Evolutionary conservation across 2,797 vertebrate genomes (phyloP).

Genomic region (Chloroceryle amazona): DNA sequence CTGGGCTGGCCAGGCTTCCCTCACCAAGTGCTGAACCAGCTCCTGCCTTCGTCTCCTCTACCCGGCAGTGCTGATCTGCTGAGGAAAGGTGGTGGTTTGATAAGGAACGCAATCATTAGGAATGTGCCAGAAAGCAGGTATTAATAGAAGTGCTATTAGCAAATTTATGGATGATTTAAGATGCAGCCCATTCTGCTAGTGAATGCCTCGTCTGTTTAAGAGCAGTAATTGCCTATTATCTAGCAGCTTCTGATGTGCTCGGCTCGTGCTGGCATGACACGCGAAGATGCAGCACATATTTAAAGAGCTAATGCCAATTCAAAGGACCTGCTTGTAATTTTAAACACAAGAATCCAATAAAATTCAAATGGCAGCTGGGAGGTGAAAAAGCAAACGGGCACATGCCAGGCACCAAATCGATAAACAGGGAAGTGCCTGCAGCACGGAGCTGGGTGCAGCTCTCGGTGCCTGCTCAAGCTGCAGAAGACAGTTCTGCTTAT

Average conservation of each 20-base stretch:
- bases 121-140: constrained; percentile 68
- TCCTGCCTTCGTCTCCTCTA: neutral
- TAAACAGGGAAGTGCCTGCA: fast-evolving
- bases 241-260: constrained; percentile 64
- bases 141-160: constrained; percentile 72
- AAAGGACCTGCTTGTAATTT: constrained; percentile 58
- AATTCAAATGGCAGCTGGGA: neutral
- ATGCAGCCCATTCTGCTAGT: constrained; percentile 41
- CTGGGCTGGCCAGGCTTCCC: neutral
- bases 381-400: neutral
- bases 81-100: neutral
- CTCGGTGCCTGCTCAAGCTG: neutral
- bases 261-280: constrained; percentile 59
- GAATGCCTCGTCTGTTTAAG: constrained; percentile 72
- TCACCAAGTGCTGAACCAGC: fast-evolving
- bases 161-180: constrained; percentile 73
- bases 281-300: constrained; percentile 62
- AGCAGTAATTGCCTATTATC: constrained; percentile 78
- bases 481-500: neutral
- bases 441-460: neutral
- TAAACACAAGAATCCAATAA: constrained; percentile 24
- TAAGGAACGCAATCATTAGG: constrained; percentile 57
- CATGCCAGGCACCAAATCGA: fast-evolving
- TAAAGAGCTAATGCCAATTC: constrained; percentile 43
- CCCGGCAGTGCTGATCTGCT: neutral